phyloP scores from a whole-genome alignment of 2,797 vertebrate species.

The Mastacembelus armatus region DNA sequence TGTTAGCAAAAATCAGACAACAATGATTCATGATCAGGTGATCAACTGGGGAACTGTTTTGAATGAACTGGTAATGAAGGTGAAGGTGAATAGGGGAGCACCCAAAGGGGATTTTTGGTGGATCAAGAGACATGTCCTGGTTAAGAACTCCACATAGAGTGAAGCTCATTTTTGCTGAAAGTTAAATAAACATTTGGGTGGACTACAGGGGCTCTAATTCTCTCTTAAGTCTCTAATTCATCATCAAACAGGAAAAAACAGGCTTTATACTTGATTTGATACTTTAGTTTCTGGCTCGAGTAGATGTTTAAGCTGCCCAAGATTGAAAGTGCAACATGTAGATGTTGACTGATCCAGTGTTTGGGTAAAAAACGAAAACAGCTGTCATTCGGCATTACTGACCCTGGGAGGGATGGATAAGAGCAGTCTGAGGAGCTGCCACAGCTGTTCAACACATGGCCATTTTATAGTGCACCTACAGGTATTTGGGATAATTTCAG shows the following conservation, averaged over 20 bases:
- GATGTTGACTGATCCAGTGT: neutral
- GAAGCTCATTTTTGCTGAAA: slow-evolving; percentile 51
- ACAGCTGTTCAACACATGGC: slow-evolving; percentile 74
- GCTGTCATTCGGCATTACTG: slow-evolving; percentile 33
- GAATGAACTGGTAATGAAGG: slow-evolving; percentile 15
- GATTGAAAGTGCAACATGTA: neutral
- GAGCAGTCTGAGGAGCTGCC: slow-evolving; percentile 45
- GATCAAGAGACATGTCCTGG: slow-evolving; percentile 39
- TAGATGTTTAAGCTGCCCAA: slow-evolving; percentile 3
- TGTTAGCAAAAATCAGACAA: slow-evolving; percentile 9
- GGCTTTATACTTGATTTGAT: neutral
- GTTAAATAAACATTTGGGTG: slow-evolving; percentile 64
- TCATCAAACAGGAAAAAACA: slow-evolving; percentile 5
- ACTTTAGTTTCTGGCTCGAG: slow-evolving; percentile 18
- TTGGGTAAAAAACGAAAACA: slow-evolving; percentile 26
- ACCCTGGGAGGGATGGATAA: slow-evolving; percentile 46
- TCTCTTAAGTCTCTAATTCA: slow-evolving; percentile 20
- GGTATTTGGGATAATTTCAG: slow-evolving; percentile 79
- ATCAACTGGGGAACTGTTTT: slow-evolving; percentile 33
- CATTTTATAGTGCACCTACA: slow-evolving; percentile 74
- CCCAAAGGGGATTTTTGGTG: slow-evolving; percentile 41
- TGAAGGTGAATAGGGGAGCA: slow-evolving; percentile 37
- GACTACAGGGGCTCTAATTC: slow-evolving; percentile 45
- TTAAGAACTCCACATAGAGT: slow-evolving; percentile 30
- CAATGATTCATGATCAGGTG: slow-evolving; percentile 22